Percentiles rank a stretch among this genome's conserved stretches.
Conservation (phyloP, 1,140 invertebrate genomes). For the Alviniconcha marisindica region DNA sequence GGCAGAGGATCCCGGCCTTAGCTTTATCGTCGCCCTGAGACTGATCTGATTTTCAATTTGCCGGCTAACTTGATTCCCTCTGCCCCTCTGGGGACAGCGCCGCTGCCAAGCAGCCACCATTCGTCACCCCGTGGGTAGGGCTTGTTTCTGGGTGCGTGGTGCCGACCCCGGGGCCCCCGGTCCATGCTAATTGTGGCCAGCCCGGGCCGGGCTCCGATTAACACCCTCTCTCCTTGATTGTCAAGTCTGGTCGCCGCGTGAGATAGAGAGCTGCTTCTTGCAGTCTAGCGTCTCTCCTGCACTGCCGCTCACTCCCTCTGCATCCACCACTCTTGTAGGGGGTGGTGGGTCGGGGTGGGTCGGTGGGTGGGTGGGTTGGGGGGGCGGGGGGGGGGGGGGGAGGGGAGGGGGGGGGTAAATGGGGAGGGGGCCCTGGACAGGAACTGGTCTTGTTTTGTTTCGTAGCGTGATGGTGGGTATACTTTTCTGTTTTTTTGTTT, state of each 20-base stretch:
- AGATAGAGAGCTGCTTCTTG: not conserved
- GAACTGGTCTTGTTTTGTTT: too few species aligned
- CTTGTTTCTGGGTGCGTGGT: slow-evolving; percentile 23
- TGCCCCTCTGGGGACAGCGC: slow-evolving; percentile 10
- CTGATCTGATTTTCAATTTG: slow-evolving; percentile 63
- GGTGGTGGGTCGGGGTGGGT: too few species aligned
- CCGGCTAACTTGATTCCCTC: slow-evolving; percentile 52
- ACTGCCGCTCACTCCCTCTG: too few species aligned
- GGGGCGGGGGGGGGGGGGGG: too few species aligned
- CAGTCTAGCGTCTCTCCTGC: not conserved
- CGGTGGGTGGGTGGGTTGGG: too few species aligned
- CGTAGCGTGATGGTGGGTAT: too few species aligned
- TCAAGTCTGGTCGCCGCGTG: not conserved
- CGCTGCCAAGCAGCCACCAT: slow-evolving; percentile 34
- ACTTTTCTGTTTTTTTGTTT: too few species aligned
- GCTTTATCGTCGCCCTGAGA: slow-evolving; percentile 50
- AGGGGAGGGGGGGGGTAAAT: too few species aligned
- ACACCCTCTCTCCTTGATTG: slow-evolving; percentile 37
- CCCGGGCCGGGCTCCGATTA: not conserved
- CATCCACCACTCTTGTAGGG: too few species aligned
- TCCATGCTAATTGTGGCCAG: slow-evolving; percentile 36
- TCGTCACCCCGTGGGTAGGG: slow-evolving; percentile 36
- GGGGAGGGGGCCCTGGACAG: too few species aligned
- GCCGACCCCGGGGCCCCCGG: not conserved
- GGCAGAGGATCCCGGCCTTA: slow-evolving; percentile 24